Evolutionary conservation across 2,888 invertebrate genomes (phyloP), one percentile per base, ranked within the genome.

Genomic region (Eilema depressum): DNA sequence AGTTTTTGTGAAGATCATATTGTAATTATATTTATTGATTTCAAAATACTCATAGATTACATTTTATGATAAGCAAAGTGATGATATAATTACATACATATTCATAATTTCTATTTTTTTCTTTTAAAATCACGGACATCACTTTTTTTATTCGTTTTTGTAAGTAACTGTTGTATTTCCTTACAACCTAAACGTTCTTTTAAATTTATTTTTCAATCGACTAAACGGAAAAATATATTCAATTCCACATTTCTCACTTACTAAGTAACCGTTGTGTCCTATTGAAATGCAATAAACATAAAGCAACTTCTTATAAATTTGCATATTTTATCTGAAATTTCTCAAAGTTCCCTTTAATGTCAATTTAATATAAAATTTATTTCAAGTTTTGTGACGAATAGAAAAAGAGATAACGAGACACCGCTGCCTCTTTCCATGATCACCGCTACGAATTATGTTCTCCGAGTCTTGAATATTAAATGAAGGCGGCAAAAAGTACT

Each of bases 361-460:
- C 85, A 86, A 89, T 89, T 89, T 85, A 81, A 86, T 87, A 86
- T 86, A 85, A 86, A 87, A 84, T 86, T 84, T 85, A 85, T 88
- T 88, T 87, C 84, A 81, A 89, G 84, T 87, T 88, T 80, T 86
- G 86, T 89, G 90, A 88, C 85, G 89, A 90, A 90, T 90, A 90
- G 88, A 89, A 90, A 88, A 90, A 89, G 86, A 90, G 88, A 91
- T 91, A 92, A 91, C 91, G 89, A 91, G 90, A 85, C 85, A 83
- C 83, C 84, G 81, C 81, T 85, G 86, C 88, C 86, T 89, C 86
- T 88, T 84, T 84, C 88, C 85, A 88, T 90, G 92, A 93, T 92
- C 92, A 91, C 87, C 89, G 86, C 87, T 84, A 84, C 89, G 90
- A 93, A 93, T 93, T 92, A 93, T 92, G 89, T 88, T 88, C 84